These are phyloP conservation scores for Dasypolia templi DNA, from an alignment of 2,888 invertebrate genomes.

Conservation along the genomic window DNA sequence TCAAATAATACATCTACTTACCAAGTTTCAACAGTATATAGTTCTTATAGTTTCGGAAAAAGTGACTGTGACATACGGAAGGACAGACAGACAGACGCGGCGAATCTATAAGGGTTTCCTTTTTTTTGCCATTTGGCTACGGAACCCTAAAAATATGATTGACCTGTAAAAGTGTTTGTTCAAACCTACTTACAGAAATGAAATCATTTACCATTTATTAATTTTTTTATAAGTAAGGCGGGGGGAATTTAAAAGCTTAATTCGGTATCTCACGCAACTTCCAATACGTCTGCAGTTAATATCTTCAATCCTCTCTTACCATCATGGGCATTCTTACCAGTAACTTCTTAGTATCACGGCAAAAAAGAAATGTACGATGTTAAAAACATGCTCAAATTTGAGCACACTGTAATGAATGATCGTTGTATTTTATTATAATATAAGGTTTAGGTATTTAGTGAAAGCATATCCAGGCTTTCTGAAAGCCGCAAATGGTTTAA, in stretches of 20 bases:
- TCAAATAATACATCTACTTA: no score
- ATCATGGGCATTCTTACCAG: background rate
- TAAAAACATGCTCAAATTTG: background rate
- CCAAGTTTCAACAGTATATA: no score
- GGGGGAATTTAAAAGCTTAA: background rate
- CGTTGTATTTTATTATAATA: background rate
- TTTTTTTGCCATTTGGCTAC: no score
- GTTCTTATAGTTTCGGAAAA: no score
- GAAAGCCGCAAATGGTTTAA: background rate
- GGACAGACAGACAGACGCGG: no score
- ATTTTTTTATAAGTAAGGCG: no score
- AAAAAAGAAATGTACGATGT: background rate
- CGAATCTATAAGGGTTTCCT: no score
- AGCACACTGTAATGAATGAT: background rate
- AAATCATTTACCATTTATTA: no score
- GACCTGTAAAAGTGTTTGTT: no score
- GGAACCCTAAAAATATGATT: no score
- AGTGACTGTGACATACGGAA: no score
- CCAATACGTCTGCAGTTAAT: background rate
- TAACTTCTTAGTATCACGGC: background rate
- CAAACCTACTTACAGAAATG: no score
- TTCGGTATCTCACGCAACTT: background rate
- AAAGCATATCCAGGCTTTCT: background rate
- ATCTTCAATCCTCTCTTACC: background rate
- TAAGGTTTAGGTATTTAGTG: background rate